Percentiles rank a stretch among this genome's conserved stretches.
Conservation (phyloP, 2,797 vertebrate species). For the Sebastes baramenuke region DNA sequence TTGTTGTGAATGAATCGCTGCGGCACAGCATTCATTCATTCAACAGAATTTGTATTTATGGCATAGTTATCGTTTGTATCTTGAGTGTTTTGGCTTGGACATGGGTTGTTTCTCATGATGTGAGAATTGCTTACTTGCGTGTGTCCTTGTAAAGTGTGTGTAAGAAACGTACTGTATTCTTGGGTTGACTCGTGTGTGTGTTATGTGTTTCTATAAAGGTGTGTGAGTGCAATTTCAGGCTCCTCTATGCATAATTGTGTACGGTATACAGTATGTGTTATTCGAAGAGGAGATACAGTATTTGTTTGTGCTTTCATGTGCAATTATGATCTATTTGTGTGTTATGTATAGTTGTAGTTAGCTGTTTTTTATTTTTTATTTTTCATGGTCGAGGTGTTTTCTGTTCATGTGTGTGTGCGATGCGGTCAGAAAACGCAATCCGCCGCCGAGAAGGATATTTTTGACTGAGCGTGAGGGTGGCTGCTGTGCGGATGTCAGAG, state of each 20-base stretch:
- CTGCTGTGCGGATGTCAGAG: slow-evolving; percentile 56
- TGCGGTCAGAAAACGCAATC: slow-evolving; percentile 44
- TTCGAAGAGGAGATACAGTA: background rate
- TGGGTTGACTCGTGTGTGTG: no score
- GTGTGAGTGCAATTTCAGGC: background rate
- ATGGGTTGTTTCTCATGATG: background rate
- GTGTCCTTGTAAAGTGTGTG: background rate
- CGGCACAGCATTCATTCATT: background rate
- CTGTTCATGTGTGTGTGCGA: slow-evolving; percentile 13
- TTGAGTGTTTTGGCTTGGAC: background rate
- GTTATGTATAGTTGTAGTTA: background rate
- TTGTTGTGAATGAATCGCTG: slow-evolving; percentile 12
- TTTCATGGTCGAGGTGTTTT: slow-evolving; percentile 14
- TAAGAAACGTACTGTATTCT: background rate
- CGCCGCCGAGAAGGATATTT: slow-evolving; percentile 61
- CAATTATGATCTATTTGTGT: background rate
- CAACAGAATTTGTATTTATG: background rate
- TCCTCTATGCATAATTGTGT: background rate
- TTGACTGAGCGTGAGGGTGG: slow-evolving; percentile 59
- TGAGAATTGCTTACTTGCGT: background rate
- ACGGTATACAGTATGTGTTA: background rate
- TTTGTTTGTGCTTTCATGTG: background rate
- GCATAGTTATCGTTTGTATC: background rate
- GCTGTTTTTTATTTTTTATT: slow-evolving; percentile 7
- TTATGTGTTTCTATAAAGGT: no score